Conservation (phyloP, 2,113 vertebrate genomes). For the Dicerorhinus sumatrensis region DNA sequence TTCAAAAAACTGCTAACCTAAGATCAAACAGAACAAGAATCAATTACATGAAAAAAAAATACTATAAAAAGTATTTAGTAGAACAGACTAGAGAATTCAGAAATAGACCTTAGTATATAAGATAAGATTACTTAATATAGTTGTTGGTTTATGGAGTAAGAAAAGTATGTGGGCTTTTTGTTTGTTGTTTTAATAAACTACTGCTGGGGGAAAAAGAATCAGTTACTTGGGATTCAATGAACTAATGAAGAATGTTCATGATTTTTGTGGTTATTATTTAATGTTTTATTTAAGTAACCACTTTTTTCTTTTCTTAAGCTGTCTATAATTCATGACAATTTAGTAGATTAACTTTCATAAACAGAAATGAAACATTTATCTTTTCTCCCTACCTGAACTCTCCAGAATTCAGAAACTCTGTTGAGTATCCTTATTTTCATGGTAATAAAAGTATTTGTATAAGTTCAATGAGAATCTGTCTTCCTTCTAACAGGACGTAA, state of each 20-base stretch:
- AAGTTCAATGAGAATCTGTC: background rate
- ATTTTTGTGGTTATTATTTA: background rate
- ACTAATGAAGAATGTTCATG: background rate
- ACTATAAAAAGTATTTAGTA: background rate
- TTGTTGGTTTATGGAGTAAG: background rate
- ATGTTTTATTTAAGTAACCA: background rate
- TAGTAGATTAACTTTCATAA: background rate
- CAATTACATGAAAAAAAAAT: background rate
- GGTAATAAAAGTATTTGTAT: background rate
- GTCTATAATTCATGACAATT: background rate
- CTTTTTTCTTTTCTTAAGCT: background rate
- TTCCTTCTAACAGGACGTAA: background rate
- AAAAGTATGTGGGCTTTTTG: background rate
- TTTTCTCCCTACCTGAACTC: background rate
- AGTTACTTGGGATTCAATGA: background rate
- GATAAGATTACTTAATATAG: background rate
- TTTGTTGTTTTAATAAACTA: background rate
- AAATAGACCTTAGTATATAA: background rate
- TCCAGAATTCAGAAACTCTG: background rate
- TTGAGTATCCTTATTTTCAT: conserved; percentile 27
- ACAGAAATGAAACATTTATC: background rate
- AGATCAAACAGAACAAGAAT: background rate
- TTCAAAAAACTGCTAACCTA: background rate
- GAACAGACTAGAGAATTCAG: background rate
- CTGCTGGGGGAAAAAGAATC: background rate